Evolutionary conservation across 2,797 vertebrate genomes (phyloP).

Genomic region (Sarcoramphus papa): DNA sequence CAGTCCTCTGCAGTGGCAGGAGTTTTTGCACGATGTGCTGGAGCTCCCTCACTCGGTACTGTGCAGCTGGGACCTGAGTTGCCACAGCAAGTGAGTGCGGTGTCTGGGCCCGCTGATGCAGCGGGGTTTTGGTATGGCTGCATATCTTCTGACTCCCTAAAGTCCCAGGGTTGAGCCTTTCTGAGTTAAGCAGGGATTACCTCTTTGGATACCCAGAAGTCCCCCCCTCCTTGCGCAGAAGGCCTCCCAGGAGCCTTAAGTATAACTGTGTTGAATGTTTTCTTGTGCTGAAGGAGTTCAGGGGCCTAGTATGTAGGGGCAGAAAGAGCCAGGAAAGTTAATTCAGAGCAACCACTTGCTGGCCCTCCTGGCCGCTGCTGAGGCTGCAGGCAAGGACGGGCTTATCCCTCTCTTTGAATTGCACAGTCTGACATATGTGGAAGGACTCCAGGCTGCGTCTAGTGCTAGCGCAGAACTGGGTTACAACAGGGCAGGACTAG

Average conservation of each 20-base stretch:
- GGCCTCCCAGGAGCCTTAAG: not conserved
- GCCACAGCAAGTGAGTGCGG: accelerated
- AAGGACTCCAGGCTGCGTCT: not conserved
- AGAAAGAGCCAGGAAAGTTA: not conserved
- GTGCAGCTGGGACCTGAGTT: not conserved
- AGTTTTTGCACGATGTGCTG: accelerated
- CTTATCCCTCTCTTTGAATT: not conserved
- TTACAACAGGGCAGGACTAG: not conserved
- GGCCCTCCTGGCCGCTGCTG: not conserved
- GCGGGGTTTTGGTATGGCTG: not conserved
- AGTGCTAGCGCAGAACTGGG: not conserved
- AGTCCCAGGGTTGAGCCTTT: not conserved
- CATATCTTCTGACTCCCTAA: not conserved
- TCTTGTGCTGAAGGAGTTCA: not conserved
- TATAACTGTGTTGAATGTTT: not conserved
- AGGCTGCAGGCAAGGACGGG: not conserved
- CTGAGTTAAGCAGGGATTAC: not conserved
- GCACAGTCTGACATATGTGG: not conserved
- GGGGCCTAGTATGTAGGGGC: not conserved
- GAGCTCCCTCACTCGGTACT: not conserved
- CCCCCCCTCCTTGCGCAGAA: not conserved
- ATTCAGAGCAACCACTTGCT: not conserved
- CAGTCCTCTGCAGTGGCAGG: not conserved
- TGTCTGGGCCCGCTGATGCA: not conserved
- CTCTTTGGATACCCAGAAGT: not conserved